A percentile compares a stretch with the other conserved stretches of the same genome.
These are phyloP conservation scores for Caenorhabditis panamensis DNA, from an alignment of 2,888 invertebrate genomes.

Conservation along the genomic window DNA sequence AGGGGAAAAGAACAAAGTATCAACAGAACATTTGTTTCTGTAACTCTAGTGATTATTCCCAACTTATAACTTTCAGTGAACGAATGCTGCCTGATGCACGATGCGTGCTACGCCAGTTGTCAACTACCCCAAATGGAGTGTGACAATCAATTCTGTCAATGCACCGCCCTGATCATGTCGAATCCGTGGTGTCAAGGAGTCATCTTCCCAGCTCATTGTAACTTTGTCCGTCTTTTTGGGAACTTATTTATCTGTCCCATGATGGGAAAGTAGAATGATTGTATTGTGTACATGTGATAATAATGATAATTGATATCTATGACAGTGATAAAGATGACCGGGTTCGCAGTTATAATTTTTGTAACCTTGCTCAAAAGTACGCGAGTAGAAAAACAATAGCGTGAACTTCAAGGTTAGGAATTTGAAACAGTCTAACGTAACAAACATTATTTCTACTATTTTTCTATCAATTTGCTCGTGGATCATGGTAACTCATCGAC, in stretches of 20 bases:
- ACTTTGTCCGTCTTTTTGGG: constrained; percentile 52
- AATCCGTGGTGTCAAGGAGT: constrained; percentile 61
- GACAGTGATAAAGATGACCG: no score
- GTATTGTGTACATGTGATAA: no score
- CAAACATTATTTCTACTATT: not conserved
- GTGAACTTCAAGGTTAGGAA: no score
- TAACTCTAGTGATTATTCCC: no score
- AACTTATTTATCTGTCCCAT: constrained; percentile 56
- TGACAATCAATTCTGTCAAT: constrained; percentile 64
- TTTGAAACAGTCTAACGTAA: no score
- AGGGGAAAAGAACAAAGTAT: no score
- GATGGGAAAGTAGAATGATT: constrained; percentile 39
- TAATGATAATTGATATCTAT: no score
- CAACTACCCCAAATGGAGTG: constrained; percentile 64
- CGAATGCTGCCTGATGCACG: constrained; percentile 65
- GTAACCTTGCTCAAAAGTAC: no score
- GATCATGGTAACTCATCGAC: not conserved
- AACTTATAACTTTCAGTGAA: constrained; percentile 70
- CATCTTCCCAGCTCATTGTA: constrained; percentile 60
- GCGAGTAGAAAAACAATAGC: no score
- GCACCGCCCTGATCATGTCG: constrained; percentile 57
- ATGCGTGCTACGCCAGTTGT: constrained; percentile 64
- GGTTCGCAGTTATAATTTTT: no score
- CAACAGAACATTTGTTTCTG: no score
- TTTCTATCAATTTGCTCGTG: not conserved